Evolutionary conservation across 2,113 vertebrate species (phyloP).

Genomic region (Melanostigma gelatinosum): DNA sequence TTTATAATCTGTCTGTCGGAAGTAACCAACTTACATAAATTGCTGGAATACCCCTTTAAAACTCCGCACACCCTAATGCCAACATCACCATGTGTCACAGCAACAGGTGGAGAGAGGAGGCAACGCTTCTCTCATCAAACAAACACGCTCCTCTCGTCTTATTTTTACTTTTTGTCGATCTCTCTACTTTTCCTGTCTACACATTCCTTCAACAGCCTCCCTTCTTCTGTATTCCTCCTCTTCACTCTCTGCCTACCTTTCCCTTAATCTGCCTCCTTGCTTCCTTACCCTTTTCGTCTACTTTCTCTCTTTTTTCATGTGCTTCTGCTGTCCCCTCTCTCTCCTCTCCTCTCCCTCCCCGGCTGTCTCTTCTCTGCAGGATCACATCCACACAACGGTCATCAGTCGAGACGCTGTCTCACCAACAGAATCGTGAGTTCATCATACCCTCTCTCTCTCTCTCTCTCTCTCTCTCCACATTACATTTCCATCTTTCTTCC

Average conservation of each 20-base stretch:
- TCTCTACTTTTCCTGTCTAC: constrained; percentile 12
- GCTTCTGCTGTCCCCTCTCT: constrained; percentile 1
- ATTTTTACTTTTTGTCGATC: neutral
- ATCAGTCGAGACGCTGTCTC: constrained; percentile 41
- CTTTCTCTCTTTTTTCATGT: constrained; percentile 20
- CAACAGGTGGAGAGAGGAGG: constrained; percentile 57
- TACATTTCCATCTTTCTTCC: neutral
- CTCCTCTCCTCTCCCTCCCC: neutral
- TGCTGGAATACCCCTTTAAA: neutral
- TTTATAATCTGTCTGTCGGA: neutral
- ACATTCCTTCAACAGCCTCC: constrained; percentile 29
- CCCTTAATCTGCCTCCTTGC: constrained; percentile 37
- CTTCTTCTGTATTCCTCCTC: constrained; percentile 27
- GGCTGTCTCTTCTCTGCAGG: constrained; percentile 39
- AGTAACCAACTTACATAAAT: neutral
- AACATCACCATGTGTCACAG: constrained; percentile 40
- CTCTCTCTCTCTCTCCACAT: neutral
- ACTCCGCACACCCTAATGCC: neutral
- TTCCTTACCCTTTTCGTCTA: constrained; percentile 19
- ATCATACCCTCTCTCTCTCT: neutral
- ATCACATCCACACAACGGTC: constrained; percentile 50
- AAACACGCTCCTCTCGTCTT: constrained; percentile 2
- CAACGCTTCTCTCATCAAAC: constrained; percentile 32
- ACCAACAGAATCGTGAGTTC: constrained; percentile 21
- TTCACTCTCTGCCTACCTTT: constrained; percentile 39